Percentiles rank a stretch among this genome's conserved stretches.
Conservation (phyloP, 2,888 invertebrate genomes). For the Hipparchia sbordonii region DNA sequence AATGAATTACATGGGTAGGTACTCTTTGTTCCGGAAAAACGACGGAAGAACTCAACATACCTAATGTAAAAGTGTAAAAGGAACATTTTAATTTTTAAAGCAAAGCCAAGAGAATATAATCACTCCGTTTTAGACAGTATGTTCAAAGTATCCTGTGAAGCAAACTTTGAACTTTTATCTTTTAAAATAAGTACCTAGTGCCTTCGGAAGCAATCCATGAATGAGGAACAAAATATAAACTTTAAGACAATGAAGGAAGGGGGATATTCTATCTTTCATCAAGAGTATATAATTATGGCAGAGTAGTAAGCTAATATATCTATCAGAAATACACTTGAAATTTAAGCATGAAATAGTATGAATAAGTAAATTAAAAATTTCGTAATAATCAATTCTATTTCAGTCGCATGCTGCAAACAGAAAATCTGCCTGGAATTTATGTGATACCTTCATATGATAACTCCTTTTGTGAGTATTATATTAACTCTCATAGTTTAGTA, state of each 20-base stretch:
- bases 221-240: slow-evolving; percentile 59
- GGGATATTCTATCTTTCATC: slow-evolving; percentile 89
- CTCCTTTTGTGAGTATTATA: slow-evolving; percentile 88
- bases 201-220: slow-evolving; percentile 52
- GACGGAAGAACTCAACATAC: no score
- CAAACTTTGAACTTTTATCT: no score
- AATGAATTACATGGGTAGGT: no score
- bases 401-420: slow-evolving; percentile 92
- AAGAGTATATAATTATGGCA: slow-evolving; percentile 95
- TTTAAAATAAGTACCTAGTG: no score
- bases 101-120: no score
- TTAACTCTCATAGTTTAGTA: background rate
- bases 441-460: slow-evolving; percentile 95
- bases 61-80: no score
- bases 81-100: no score
- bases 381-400: slow-evolving; percentile 51
- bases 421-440: slow-evolving; percentile 94
- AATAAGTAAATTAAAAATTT: background rate
- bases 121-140: no score
- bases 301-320: slow-evolving; percentile 90
- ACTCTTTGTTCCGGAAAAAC: no score
- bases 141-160: no score
- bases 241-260: slow-evolving; percentile 85
- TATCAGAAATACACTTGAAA: background rate
- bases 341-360: background rate